Base-by-base conservation (phyloP, 1,140 invertebrate species). In the Apis florea region DNA sequence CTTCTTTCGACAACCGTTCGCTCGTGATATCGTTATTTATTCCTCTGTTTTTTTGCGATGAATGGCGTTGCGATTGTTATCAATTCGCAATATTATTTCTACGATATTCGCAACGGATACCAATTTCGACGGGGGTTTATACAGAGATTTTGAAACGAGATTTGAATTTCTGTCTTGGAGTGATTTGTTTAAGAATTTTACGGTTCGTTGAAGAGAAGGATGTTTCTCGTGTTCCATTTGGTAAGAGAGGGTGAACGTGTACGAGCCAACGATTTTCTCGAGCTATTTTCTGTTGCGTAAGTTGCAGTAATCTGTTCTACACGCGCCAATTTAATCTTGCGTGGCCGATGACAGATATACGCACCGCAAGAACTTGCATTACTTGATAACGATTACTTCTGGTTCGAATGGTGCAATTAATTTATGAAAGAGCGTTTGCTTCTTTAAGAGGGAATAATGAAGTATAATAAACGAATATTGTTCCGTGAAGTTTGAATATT, bases 281-380 rank as follows among this genome's bases (percentile, higher is more conserved):
- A 49, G 54, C 54, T 49, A 73, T 73, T 73, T 59, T 73, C 70
- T n/a, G 54, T 73, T 73, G 31, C 70, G 54, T 47, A 73, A 73
- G 54, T 73, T 8, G 9, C 70, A 8, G 56, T 59, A 49, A 73
- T 59, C 21, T 59, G 59, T 59, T 54, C 40, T 73, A 47, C 70
- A 73, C 70, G 70, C 53, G 56, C 70, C 70, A 73, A 73, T 73
- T 73, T 73, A 73, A 73, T 73, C 54, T 59, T 47, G 70, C 70
- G 31, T 59, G 54, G 26, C 70, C 47, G 70, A 73, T 73, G 70
- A 73, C 70, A 73, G 70, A 73, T 73, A 73, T 58, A 73, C 53
- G 21, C 31, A 13, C 70, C 12, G 31, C 70, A 58, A 58, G 54
- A 72, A 15, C 21, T 59, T 47, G 15, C 24, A 17, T 31, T 56